Conservation (phyloP, 1,140 invertebrate genomes). For the Zaprionus inermis region DNA sequence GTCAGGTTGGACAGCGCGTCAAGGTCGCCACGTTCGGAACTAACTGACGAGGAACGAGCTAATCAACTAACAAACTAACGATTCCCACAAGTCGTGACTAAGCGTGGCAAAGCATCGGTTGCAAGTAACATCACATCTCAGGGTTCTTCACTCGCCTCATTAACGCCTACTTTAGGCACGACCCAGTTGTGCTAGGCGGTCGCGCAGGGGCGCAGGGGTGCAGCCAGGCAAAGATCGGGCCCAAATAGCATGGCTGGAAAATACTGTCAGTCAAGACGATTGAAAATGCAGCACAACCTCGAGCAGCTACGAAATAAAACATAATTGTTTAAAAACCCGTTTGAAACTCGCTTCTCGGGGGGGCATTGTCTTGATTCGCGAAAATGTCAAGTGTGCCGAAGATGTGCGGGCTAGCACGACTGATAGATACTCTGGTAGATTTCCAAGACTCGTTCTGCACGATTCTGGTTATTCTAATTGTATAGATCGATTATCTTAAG, state of each 20-base stretch:
- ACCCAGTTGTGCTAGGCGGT: neutral
- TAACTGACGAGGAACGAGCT: constrained; percentile 1
- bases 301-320: neutral
- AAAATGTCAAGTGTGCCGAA: neutral
- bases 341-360: neutral
- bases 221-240: neutral
- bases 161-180: constrained; percentile 2
- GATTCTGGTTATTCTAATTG: too few relatives aligned
- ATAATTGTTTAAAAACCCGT: neutral
- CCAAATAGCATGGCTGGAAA: neutral
- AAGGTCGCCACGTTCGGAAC: constrained; percentile 5
- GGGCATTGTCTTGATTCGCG: neutral
- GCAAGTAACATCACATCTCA: neutral
- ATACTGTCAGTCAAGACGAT: neutral
- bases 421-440: neutral
- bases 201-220: neutral
- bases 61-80: neutral
- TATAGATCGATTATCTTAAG: too few relatives aligned
- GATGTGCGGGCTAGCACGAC: neutral
- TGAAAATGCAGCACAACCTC: neutral
- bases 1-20: neutral
- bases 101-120: neutral
- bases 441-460: too few relatives aligned
- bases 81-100: constrained; percentile 10
- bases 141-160: neutral